Base-by-base conservation (phyloP, 2,888 invertebrate genomes). In the Nomada fabriciana region DNA sequence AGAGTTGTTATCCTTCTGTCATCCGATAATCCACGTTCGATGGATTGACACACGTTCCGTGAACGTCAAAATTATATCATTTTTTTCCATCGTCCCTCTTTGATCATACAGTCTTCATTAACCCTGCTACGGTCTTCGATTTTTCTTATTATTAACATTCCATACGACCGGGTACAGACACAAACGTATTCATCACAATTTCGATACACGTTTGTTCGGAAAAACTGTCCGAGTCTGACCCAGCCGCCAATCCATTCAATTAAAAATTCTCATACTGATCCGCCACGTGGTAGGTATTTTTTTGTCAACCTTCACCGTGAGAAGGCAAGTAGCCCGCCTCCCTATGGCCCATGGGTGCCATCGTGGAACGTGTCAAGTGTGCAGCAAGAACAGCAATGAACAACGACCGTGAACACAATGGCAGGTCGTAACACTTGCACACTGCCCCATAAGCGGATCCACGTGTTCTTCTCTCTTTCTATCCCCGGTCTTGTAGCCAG, bases 291-390 rank as follows among this genome's bases (percentile, higher is more conserved):
- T 52, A 57, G 64, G 42, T 68, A 47, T 25, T 61, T 43, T 69
- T 67, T 80, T 70, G 9, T 36, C 61, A 13, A 61, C 60, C 65
- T 57, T 73, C 68, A 73, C 57, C 88, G 84, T 86, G 84, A 84
- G 87, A 88, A 86, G 83, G n/a, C 57, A 60, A 81, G 71, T 72
- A 60, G 64, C 53, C 60, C 47, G 59, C 85, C 79, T 78, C 74
- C 79, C 83, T 70, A 73, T 72, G 84, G 84, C 91, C 92, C 91
- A 87, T 85, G 92, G 91, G 92, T 91, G 78, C 87, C 90, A 89
- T 92, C 86, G 65, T 71, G 82, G 83, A 73, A 85, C 80, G 80
- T 82, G 86, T 89, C 91, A 90, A 92, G 90, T 91, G 89, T 82
- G 86, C 85, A 84, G 84, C 83, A 80, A 85, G 76, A 84, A 80